Evolutionary conservation across 2,888 invertebrate genomes (phyloP).

Genomic region (Hypomecis punctinalis): DNA sequence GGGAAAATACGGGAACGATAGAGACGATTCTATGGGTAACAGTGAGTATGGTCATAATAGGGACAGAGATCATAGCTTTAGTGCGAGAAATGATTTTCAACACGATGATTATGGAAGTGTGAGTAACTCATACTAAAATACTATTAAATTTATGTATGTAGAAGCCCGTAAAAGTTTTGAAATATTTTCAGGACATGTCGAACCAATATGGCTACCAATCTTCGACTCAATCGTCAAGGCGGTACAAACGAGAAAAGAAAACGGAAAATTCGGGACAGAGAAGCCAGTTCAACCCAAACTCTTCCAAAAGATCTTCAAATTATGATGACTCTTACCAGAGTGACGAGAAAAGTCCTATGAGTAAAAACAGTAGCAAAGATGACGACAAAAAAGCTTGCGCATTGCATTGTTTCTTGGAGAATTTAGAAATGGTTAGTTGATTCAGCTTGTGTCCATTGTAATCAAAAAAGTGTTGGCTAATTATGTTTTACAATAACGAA

Average conservation of each 20-base stretch:
- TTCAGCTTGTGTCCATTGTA: not conserved
- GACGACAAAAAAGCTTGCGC: slow-evolving; percentile 80
- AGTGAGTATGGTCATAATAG: slow-evolving; percentile 33
- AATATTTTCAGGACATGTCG: slow-evolving; percentile 50
- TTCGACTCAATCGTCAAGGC: slow-evolving; percentile 54
- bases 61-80: slow-evolving; percentile 50
- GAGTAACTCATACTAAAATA: slow-evolving; percentile 46
- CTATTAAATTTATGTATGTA: not conserved
- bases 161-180: slow-evolving; percentile 6
- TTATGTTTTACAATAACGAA: too few relatives aligned
- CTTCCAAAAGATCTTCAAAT: slow-evolving; percentile 52
- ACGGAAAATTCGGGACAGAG: slow-evolving; percentile 73
- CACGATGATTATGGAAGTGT: slow-evolving; percentile 64
- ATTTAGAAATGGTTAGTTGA: slow-evolving; percentile 86
- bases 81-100: slow-evolving; percentile 59
- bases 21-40: slow-evolving; percentile 44
- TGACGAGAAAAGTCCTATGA: slow-evolving; percentile 59
- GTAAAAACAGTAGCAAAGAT: slow-evolving; percentile 59
- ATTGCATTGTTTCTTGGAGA: slow-evolving; percentile 88
- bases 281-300: slow-evolving; percentile 77
- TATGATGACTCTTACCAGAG: slow-evolving; percentile 54
- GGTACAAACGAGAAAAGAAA: slow-evolving; percentile 67
- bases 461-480: too few relatives aligned
- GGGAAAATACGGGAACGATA: slow-evolving; percentile 34
- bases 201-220: slow-evolving; percentile 55